phyloP scores from a whole-genome alignment of 2,797 vertebrate species.

The Peromyscus aztecus region DNA sequence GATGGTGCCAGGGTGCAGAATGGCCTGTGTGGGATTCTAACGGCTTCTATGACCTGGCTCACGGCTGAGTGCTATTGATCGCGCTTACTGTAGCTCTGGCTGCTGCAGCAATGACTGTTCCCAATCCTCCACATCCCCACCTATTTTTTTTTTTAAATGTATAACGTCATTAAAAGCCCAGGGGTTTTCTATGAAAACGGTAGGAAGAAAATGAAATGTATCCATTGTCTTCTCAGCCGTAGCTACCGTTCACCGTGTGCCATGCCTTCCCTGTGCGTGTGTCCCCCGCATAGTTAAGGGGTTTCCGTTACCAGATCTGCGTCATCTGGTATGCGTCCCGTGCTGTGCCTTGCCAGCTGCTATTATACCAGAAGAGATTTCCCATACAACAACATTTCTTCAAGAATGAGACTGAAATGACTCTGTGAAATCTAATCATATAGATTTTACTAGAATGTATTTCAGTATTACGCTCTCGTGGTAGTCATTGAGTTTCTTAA shows the following conservation, averaged over 20 bases:
- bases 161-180: slow-evolving; percentile 41
- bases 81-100: neutral
- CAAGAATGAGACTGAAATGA: slow-evolving; percentile 33
- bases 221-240: neutral
- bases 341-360: neutral
- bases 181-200: neutral
- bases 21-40: neutral
- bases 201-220: slow-evolving; percentile 57
- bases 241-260: neutral
- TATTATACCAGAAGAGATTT: neutral
- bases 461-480: neutral
- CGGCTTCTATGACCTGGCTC: neutral
- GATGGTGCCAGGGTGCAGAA: neutral
- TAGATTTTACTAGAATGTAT: neutral
- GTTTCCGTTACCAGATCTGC: neutral
- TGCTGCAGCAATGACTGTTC: neutral
- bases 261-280: neutral
- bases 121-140: neutral
- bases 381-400: slow-evolving; percentile 39
- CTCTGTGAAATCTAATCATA: slow-evolving; percentile 26
- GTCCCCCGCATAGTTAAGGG: neutral
- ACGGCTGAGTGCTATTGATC: neutral
- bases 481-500: slow-evolving; percentile 37
- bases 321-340: neutral
- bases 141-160: neutral